Evolutionary conservation across 64 coral and sea anemone species (phyloP).

Genomic region (Cladopsammia gracilis): DNA sequence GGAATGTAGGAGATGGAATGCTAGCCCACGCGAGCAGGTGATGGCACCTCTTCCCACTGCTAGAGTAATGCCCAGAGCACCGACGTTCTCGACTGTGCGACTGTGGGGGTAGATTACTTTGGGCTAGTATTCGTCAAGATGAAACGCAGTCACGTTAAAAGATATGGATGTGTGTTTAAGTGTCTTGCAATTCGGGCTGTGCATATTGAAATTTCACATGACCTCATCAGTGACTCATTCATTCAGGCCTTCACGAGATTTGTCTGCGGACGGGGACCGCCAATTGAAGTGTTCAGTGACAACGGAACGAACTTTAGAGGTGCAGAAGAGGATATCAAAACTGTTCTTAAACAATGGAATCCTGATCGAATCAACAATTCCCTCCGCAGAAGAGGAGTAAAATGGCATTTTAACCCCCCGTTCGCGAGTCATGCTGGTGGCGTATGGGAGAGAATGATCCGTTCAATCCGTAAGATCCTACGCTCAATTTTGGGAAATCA

Average conservation of each 20-base stretch:
- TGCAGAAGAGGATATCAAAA: constrained; percentile 10
- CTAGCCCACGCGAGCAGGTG: not conserved
- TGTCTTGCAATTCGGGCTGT: constrained; percentile 31
- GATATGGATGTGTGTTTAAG: constrained; percentile 60
- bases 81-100: not conserved
- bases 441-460: constrained; percentile 66
- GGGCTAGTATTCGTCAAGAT: constrained; percentile 2
- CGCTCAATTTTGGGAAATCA: not conserved
- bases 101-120: constrained; percentile 30
- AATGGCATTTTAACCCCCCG: constrained; percentile 70
- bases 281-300: constrained; percentile 32
- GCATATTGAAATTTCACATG: constrained; percentile 60
- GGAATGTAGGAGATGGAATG: not conserved
- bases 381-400: not conserved
- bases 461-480: constrained; percentile 26
- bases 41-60: not conserved
- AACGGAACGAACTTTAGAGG: constrained; percentile 77
- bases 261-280: constrained; percentile 24
- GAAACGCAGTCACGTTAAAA: constrained; percentile 3
- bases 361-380: not conserved
- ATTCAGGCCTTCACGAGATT: constrained; percentile 40
- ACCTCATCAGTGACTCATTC: constrained; percentile 25
- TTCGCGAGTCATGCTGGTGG: constrained; percentile 66
- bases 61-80: not conserved
- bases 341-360: constrained; percentile 26